Evolutionary conservation across 2,113 vertebrate species (phyloP).

Genomic region (Illadopsis cleaveri): DNA sequence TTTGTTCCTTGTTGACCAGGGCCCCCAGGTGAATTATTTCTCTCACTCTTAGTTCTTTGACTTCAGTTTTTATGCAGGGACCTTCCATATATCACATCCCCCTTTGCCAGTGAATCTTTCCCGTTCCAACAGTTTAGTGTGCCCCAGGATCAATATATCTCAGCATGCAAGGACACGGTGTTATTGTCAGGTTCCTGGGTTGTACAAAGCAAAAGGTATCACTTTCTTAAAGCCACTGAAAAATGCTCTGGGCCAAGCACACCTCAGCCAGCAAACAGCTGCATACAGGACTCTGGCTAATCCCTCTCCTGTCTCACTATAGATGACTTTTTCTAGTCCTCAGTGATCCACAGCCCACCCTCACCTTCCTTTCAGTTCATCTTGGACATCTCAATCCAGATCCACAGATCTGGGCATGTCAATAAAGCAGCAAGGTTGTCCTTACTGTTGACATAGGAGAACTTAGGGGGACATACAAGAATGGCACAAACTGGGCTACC

Average conservation of each 20-base stretch:
- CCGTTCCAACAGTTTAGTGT: slow-evolving; percentile 2
- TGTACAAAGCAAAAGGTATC: slow-evolving; percentile 45
- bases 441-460: neutral
- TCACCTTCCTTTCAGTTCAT: neutral
- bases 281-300: neutral
- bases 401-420: neutral
- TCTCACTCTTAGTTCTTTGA: neutral
- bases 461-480: neutral
- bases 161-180: slow-evolving; percentile 43
- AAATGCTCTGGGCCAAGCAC: neutral
- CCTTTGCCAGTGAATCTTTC: slow-evolving; percentile 36
- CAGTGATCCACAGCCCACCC: neutral
- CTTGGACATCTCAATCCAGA: neutral
- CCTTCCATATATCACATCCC: slow-evolving; percentile 32
- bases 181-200: slow-evolving; percentile 37
- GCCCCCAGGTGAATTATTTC: slow-evolving; percentile 5
- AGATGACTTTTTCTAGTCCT: neutral
- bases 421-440: neutral
- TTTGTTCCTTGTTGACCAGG: neutral
- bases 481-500: neutral
- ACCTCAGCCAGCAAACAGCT: neutral
- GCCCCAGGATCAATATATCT: slow-evolving; percentile 57
- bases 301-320: neutral
- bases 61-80: neutral
- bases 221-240: slow-evolving; percentile 26